Base-by-base conservation (phyloP, 1,140 invertebrate species). In the Dufourea novaeangliae region DNA sequence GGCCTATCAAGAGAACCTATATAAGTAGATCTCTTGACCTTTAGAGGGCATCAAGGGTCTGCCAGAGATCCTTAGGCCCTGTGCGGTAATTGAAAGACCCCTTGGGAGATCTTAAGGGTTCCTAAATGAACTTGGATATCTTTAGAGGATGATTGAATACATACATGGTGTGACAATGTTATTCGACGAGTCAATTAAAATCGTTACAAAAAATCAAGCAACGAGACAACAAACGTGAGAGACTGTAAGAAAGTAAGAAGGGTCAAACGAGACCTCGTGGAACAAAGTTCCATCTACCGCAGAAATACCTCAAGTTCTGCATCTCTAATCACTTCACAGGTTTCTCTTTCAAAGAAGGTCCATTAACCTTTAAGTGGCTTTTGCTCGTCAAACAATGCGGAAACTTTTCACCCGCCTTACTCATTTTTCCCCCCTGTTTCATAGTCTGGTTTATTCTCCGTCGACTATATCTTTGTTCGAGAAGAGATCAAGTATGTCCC, bases 351-450 rank as follows among this genome's bases (percentile, higher is more conserved):
- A 82, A 83, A 66, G 78, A 82, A 81, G 61, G 83, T 86, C 50
- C 82, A 85, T 84, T 84, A 88, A 88, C 83, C 88, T 88, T 88
- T 82, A 88, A 89, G 80, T 85, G 77, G 82, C 80, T 87, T 83
- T 79, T 62, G 68, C 67, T 29, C 67, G 61, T 67, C 63, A 87
- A 86, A 88, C 86, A 88, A 88, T 87, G 78, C 80, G 62, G 79
- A 83, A 79, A 80, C 73, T 88, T 83, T 84, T 62, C 73, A 68
- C 56, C 80, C 37, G 78, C 22, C 67, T 74, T 14, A 20, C 39
- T 17, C 63, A 44, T 69, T n/a, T 77, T 79, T 70, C 68, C 52
- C 56, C 27, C 14, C 34, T 54, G 32, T 12, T 34, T 22, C 32
- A n/a, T n/a, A n/a, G n/a, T 54, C 39, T 20, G 22, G 25, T 17